Base-by-base conservation (phyloP, 2,888 invertebrate species). In the Cephus pulcher region DNA sequence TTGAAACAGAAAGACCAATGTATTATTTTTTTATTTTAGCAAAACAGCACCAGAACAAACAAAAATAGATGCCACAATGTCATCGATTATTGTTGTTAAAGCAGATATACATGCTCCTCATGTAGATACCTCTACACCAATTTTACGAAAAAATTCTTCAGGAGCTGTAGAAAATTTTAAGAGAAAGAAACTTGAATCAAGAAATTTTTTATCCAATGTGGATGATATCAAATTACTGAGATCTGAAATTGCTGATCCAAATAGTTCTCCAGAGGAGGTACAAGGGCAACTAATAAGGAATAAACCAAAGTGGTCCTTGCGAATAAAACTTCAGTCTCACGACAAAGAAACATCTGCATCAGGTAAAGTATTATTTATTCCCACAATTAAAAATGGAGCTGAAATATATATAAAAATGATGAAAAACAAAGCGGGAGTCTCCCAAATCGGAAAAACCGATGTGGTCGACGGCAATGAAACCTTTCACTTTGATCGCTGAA, bases 401-500 rank as follows among this genome's bases (percentile, higher is more conserved):
- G 4, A 71, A 71, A 32, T 34, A 11, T 33, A 32, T 11, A 30
- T 74, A 15, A 4, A 35, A 23, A 79, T 84, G 84, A 84, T 85
- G 85, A 84, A 73, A 82, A 76, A 80, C 75, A 75, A 75, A 79
- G 76, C 83, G 78, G 78, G 82, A 86, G 84, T 86, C 85, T 84
- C 85, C 84, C 80, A 76, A 77, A 77, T 76, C n/a, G 40, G 75
- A 74, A 12, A 12, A 77, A 76, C 23, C 23, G 56, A 78, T 84
- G 81, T 79, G 80, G 85, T 86, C 73, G 87, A 88, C 76, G 87
- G 86, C 86, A 83, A 84, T 87, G 87, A 85, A 83, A 81, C 79
- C 82, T 86, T 75, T 83, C 89, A 91, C 91, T 90, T 90, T 91
- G 90, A 91, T 91, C 91, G 82, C 91, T 91, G 91, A 91, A 82